A percentile compares a stretch with the other conserved stretches of the same genome.
phyloP scores from a whole-genome alignment of 2,113 vertebrate genomes.

The Myodes glareolus region DNA sequence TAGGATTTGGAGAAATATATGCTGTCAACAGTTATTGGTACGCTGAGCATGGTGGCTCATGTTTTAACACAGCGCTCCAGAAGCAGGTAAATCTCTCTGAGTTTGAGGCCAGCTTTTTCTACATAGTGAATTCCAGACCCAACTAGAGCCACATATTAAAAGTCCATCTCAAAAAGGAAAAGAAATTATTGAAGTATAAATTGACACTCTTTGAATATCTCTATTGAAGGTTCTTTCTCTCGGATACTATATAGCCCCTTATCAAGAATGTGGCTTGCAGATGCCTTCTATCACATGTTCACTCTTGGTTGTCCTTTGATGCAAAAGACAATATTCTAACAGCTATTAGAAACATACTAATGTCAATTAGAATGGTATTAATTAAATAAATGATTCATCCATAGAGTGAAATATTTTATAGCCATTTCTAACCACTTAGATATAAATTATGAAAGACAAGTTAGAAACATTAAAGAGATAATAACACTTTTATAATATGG shows the following conservation, averaged over 20 bases:
- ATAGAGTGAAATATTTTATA: slow-evolving; percentile 38
- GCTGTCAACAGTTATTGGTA: neutral
- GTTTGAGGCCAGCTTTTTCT: neutral
- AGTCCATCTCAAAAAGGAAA: neutral
- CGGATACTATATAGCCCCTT: neutral
- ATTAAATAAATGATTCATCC: slow-evolving; percentile 19
- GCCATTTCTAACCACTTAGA: neutral
- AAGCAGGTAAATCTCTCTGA: neutral
- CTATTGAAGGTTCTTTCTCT: slow-evolving; percentile 7
- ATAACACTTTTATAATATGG: neutral
- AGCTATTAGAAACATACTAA: slow-evolving; percentile 22
- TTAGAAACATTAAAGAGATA: slow-evolving; percentile 36
- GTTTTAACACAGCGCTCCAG: neutral
- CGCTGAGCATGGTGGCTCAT: neutral
- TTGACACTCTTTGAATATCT: neutral
- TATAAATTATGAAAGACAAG: slow-evolving; percentile 37
- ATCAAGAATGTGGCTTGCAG: neutral
- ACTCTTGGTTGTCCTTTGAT: slow-evolving; percentile 6
- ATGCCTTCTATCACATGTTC: neutral
- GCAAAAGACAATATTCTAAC: neutral
- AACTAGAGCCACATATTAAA: neutral
- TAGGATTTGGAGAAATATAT: neutral
- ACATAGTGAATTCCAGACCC: neutral
- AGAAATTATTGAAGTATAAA: neutral
- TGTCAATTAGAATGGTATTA: neutral